These are phyloP conservation scores for Leptinotarsa peninsularis DNA, from an alignment of 2,888 invertebrate genomes.

Conservation along the genomic window DNA sequence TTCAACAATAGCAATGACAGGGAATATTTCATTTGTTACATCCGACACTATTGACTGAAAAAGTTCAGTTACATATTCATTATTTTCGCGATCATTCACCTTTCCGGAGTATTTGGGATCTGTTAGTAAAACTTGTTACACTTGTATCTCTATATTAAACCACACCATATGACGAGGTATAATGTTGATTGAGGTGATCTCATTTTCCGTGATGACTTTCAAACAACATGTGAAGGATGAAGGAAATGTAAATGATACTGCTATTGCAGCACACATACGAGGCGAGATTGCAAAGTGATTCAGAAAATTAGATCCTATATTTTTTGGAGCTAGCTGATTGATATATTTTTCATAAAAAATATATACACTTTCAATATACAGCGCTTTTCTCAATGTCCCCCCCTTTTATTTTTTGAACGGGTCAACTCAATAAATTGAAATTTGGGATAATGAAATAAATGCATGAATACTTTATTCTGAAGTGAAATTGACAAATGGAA, in stretches of 20 bases:
- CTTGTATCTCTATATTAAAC: too few relatives aligned
- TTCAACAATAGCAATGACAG: constrained; percentile 1
- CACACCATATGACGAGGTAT: background rate
- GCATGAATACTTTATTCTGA: too few relatives aligned
- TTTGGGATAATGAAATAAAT: too few relatives aligned
- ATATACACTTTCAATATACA: too few relatives aligned
- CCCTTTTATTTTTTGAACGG: too few relatives aligned
- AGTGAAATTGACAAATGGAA: too few relatives aligned
- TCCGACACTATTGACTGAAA: background rate
- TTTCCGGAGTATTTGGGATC: background rate
- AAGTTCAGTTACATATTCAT: background rate
- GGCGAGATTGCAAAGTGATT: background rate
- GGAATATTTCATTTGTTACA: background rate
- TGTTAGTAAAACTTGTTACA: too few relatives aligned
- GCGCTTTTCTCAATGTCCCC: too few relatives aligned
- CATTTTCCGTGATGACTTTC: background rate
- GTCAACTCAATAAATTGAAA: too few relatives aligned
- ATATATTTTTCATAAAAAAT: too few relatives aligned
- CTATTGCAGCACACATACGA: background rate
- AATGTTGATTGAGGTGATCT: background rate
- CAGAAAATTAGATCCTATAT: background rate
- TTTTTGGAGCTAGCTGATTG: background rate
- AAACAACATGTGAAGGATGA: background rate
- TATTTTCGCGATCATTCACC: background rate
- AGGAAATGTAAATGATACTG: background rate